Evolutionary conservation across 1,140 invertebrate genomes (phyloP).

Genomic region (Carcinoscorpius rotundicauda): DNA sequence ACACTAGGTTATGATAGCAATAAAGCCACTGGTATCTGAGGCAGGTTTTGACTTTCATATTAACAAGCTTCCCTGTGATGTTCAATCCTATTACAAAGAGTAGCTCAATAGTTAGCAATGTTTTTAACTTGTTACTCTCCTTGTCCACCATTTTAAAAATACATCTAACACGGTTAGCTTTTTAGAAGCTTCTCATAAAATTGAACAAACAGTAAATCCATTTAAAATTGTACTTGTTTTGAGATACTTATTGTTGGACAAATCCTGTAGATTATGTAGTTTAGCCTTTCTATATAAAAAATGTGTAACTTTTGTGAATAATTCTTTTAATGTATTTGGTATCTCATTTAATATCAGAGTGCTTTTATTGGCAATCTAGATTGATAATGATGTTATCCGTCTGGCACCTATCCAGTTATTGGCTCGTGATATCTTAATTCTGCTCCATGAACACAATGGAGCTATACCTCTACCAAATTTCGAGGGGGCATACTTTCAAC

Average conservation of each 20-base stretch:
- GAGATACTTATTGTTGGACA: background rate
- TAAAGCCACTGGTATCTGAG: background rate
- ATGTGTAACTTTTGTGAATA: constrained; percentile 8
- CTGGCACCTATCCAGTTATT: constrained; percentile 44
- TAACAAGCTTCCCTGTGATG: background rate
- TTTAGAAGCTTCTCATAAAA: no score
- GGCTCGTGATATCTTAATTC: constrained; percentile 42
- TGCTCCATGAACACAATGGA: constrained; percentile 42
- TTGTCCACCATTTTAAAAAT: no score
- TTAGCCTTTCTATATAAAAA: background rate
- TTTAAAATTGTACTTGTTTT: background rate
- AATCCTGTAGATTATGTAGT: constrained; percentile 1
- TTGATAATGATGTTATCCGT: constrained; percentile 36
- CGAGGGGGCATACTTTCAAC: constrained; percentile 40
- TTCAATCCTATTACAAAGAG: background rate
- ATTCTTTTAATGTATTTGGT: constrained; percentile 4
- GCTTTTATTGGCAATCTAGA: constrained; percentile 16
- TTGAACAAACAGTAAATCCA: background rate
- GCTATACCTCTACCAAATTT: constrained; percentile 42
- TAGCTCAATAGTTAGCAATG: background rate
- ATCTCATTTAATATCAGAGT: no score
- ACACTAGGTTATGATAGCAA: background rate
- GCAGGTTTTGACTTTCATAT: background rate
- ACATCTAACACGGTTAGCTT: no score
- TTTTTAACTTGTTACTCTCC: no score